phyloP scores from a whole-genome alignment of 2,113 vertebrate genomes.

The Eurypyga helias region DNA sequence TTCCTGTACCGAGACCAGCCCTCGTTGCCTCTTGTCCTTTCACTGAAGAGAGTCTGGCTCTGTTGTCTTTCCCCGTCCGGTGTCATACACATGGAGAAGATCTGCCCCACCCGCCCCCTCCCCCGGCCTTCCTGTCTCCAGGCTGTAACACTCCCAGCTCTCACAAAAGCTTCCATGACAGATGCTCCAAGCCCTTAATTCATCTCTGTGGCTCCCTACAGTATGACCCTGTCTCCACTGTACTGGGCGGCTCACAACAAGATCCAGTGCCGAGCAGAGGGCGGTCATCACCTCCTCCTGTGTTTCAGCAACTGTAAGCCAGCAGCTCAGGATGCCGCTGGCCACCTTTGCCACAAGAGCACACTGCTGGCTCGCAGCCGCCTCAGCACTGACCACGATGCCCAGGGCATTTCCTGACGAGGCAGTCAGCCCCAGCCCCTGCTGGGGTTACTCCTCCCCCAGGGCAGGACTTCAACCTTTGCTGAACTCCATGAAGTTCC shows the following conservation, averaged over 20 bases:
- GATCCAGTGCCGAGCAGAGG: neutral
- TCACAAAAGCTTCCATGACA: neutral
- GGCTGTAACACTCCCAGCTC: neutral
- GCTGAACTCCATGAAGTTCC: neutral
- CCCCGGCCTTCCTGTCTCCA: neutral
- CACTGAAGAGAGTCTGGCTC: neutral
- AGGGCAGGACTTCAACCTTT: neutral
- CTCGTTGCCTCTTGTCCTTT: neutral
- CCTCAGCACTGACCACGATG: too few relatives aligned
- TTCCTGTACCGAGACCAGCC: neutral
- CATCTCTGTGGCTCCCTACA: neutral
- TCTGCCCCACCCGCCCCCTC: too few relatives aligned
- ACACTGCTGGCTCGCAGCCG: accelerated
- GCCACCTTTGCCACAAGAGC: neutral
- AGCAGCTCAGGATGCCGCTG: neutral
- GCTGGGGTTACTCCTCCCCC: neutral
- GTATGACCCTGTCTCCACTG: accelerated
- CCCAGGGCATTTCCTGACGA: neutral
- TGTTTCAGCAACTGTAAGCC: accelerated
- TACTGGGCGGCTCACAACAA: neutral
- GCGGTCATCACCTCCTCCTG: neutral
- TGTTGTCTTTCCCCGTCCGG: neutral
- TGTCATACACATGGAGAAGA: neutral
- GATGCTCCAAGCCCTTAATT: neutral
- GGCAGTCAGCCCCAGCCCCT: neutral